These are phyloP conservation scores for Tachina fera DNA, from an alignment of 2,888 invertebrate genomes.

Conservation along the genomic window DNA sequence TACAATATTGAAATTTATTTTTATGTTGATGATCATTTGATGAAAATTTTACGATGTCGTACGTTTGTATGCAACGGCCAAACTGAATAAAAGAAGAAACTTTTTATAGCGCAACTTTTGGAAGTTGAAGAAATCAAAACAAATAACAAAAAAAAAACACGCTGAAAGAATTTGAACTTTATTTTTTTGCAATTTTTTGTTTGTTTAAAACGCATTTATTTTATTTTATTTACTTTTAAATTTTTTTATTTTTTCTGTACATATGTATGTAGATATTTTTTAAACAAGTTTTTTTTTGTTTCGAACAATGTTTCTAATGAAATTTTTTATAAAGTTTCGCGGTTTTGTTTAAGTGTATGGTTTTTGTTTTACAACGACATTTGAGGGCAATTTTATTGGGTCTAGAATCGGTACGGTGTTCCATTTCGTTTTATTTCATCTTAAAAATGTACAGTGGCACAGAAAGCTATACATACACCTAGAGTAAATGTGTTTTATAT, in stretches of 20 bases:
- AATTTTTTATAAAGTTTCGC: conserved; percentile 1
- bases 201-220: conserved; percentile 62
- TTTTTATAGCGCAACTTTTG: conserved; percentile 61
- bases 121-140: conserved; percentile 19
- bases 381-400: conserved; percentile 47
- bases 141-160: conserved; percentile 39
- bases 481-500: no score
- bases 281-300: conserved; percentile 33
- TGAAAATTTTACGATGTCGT: conserved; percentile 73
- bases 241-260: conserved; percentile 23
- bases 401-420: no score
- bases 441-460: no score
- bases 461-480: no score
- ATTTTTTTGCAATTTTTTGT: conserved; percentile 28
- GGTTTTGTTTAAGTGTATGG: not conserved
- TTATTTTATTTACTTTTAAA: not conserved
- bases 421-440: no score
- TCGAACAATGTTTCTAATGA: conserved; percentile 47
- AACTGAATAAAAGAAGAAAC: conserved; percentile 24
- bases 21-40: conserved; percentile 76
- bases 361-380: conserved; percentile 59
- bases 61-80: conserved; percentile 51
- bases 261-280: no score
- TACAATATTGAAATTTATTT: conserved; percentile 81
- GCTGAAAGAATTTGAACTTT: conserved; percentile 66